Percentiles rank a stretch among this genome's conserved stretches.
phyloP scores from a whole-genome alignment of 2,888 invertebrate species.

The Tortricodes alternella region DNA sequence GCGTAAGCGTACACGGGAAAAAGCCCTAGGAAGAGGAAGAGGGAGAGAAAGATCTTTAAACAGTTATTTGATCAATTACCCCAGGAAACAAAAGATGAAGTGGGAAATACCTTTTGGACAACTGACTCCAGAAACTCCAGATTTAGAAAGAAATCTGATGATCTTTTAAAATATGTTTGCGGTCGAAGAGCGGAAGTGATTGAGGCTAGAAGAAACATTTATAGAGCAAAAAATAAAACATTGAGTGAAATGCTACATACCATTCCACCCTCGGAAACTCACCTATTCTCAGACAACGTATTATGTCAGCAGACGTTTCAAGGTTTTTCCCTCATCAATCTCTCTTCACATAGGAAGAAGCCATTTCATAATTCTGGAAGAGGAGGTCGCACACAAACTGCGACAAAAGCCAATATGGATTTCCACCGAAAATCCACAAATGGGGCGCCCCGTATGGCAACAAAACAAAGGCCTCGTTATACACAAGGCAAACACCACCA shows the following conservation, averaged over 20 bases:
- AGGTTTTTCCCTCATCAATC: constrained; percentile 10
- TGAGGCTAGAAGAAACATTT: constrained; percentile 7
- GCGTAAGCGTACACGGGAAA: no score
- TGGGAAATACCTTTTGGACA: not conserved
- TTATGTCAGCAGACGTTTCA: not conserved
- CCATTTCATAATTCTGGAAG: not conserved
- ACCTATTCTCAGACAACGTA: constrained; percentile 11
- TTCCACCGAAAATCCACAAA: not conserved
- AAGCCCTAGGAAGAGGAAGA: no score
- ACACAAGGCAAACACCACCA: not conserved
- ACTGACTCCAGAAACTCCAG: not conserved
- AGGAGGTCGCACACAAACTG: not conserved
- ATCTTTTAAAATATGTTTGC: constrained; percentile 14
- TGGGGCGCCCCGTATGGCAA: not conserved
- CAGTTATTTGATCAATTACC: not conserved
- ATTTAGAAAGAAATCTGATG: not conserved
- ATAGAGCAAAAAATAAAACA: constrained; percentile 8
- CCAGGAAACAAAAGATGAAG: not conserved
- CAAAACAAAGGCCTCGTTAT: not conserved
- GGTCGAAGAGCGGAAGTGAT: constrained; percentile 18
- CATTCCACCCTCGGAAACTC: constrained; percentile 21
- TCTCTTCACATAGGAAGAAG: constrained; percentile 3
- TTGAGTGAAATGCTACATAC: constrained; percentile 5
- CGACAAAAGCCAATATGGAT: not conserved
- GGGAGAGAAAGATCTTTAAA: no score